Base-by-base conservation (phyloP, 2,797 vertebrate genomes). In the Chaenodraco wilsoni region DNA sequence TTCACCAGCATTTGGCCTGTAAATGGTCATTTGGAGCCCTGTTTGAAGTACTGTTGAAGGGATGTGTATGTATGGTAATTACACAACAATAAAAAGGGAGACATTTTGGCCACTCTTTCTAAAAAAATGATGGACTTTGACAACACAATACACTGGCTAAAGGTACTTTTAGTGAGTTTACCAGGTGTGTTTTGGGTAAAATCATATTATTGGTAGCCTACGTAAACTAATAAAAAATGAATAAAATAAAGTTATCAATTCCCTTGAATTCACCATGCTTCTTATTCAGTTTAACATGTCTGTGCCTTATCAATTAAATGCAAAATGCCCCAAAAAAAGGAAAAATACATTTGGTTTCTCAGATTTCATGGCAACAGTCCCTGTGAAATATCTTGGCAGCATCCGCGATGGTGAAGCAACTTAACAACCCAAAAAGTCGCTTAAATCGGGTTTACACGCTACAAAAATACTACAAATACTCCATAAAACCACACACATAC, bases 301-400 rank as follows among this genome's bases (percentile, higher is more conserved):
- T 16, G 31, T 6, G 33, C 11, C 3, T 45, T 7, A 13, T 33
- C 5, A 48, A 11, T 11, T 10, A 15, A 49, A 72, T 12, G 59
- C 13, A 65, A 49, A 69, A 50, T 51, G 19, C 9, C 8, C 15
- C 0, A 13, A 43, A 41, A 5, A 19, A 48, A 5, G 45, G 1
- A 57, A 31, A 49, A 27, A 61, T 21, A 3, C 15, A 59, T 15
- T 43, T 37, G 23, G 19, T 31, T 31, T 14, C 40, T 82, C 52
- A 51, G 41, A 79, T 65, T 78, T 76, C 46, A 48, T 67, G 60
- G 51, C 72, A 63, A 59, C 76, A 67, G 76, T 85, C 75, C 74
- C 37, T 27, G 52, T 67, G 54, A 73, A 76, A 65, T 64, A 49
- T 23, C 44, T 46, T 72, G 75, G 74, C 81, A 87, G 83, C 86